Evolutionary conservation across 2,113 vertebrate genomes (phyloP).

Genomic region (Sitta europaea): DNA sequence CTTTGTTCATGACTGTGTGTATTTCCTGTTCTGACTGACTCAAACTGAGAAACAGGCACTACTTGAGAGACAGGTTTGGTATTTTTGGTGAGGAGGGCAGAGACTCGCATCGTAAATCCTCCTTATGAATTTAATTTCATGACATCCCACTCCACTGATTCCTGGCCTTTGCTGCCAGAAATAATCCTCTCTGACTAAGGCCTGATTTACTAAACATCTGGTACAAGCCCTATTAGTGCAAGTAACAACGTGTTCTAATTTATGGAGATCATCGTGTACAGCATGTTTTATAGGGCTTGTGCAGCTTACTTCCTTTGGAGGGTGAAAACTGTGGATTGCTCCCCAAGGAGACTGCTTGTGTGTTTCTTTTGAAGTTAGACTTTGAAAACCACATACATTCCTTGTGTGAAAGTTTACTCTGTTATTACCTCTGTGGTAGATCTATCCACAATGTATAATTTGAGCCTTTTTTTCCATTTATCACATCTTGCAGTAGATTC

Average conservation of each 20-base stretch:
- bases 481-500: background rate
- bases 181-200: slow-evolving; percentile 61
- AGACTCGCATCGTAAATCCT: slow-evolving; percentile 3
- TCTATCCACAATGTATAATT: background rate
- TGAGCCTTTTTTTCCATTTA: background rate
- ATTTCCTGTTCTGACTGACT: slow-evolving; percentile 13
- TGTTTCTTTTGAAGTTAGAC: background rate
- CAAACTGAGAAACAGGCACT: slow-evolving; percentile 19
- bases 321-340: background rate
- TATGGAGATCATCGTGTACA: background rate
- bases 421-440: background rate
- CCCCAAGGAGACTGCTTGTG: background rate
- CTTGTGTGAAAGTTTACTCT: background rate
- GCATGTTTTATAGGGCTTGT: background rate
- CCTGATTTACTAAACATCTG: slow-evolving; percentile 57
- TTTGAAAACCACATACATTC: background rate
- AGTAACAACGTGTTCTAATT: slow-evolving; percentile 40
- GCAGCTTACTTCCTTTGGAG: background rate
- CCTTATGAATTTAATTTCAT: slow-evolving; percentile 16
- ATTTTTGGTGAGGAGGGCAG: slow-evolving; percentile 23
- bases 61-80: slow-evolving; percentile 51
- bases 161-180: slow-evolving; percentile 43
- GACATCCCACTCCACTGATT: slow-evolving; percentile 36
- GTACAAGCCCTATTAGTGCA: slow-evolving; percentile 51
- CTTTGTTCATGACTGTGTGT: background rate